Evolutionary conservation across 2,113 vertebrate species (phyloP).

Genomic region (Reinhardtius hippoglossoides): DNA sequence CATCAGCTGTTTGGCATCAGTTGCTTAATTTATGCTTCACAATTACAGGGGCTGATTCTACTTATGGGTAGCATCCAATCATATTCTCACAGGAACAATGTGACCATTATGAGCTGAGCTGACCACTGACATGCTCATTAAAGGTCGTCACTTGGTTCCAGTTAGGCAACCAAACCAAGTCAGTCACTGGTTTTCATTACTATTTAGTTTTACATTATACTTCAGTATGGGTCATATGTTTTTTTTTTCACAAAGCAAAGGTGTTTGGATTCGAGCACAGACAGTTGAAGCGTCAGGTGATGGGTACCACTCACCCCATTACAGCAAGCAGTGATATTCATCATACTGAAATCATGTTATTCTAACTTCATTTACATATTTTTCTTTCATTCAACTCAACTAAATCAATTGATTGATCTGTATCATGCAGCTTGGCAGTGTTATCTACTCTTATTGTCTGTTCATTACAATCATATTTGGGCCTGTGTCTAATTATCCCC

Average conservation of each 20-base stretch:
- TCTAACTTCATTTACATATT: too few relatives aligned
- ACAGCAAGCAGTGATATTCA: not conserved
- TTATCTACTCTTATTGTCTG: too few relatives aligned
- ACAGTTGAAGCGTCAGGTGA: not conserved
- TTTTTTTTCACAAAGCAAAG: not conserved
- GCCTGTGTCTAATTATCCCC: too few relatives aligned
- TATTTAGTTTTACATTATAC: not conserved
- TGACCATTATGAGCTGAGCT: not conserved
- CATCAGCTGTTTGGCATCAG: too few relatives aligned
- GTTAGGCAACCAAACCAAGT: not conserved
- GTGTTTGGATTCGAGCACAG: not conserved
- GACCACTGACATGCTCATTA: not conserved
- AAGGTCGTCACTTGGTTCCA: not conserved
- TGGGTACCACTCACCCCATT: not conserved
- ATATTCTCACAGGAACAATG: not conserved
- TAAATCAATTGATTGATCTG: not conserved
- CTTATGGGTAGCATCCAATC: not conserved
- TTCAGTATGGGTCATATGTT: not conserved
- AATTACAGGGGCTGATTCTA: not conserved
- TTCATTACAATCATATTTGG: too few relatives aligned
- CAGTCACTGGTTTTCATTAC: not conserved
- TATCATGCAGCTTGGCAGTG: too few relatives aligned
- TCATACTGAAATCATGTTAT: not conserved
- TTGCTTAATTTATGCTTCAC: not conserved
- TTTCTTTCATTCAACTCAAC: not conserved